Evolutionary conservation across 2,888 invertebrate genomes (phyloP).

Genomic region (Sinohyriopsis cumingii): DNA sequence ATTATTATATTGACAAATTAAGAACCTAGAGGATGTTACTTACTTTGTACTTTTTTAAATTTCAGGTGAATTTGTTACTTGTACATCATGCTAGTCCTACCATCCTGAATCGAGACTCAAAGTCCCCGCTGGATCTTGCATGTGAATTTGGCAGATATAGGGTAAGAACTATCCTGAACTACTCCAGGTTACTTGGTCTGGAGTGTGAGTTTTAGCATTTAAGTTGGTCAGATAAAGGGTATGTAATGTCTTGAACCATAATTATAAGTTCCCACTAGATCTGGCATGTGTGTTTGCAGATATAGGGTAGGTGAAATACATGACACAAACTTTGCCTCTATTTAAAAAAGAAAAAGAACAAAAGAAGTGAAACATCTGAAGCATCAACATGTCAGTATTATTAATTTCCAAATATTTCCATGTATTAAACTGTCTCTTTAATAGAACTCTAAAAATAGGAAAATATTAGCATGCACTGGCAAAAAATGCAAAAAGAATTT

Average conservation of each 20-base stretch:
- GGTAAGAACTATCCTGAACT: conserved; percentile 47
- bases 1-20: no score
- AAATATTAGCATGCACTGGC: no score
- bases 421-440: no score
- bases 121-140: conserved; percentile 73
- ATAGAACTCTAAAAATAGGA: no score
- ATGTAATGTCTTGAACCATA: conserved; percentile 60
- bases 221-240: neutral
- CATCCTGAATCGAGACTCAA: conserved; percentile 69
- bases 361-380: no score
- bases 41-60: conserved; percentile 3
- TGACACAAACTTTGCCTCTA: no score
- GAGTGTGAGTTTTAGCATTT: neutral
- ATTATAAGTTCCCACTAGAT: conserved; percentile 73
- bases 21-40: no score
- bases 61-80: conserved; percentile 72
- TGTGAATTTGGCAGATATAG: conserved; percentile 73
- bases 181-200: neutral
- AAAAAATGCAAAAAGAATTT: no score
- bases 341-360: no score
- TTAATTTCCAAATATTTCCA: no score
- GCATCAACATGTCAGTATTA: no score
- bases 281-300: conserved; percentile 74
- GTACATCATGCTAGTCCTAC: conserved; percentile 72
- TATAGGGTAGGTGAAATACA: conserved; percentile 56